Percentiles rank a stretch among this genome's conserved stretches.
phyloP scores from a whole-genome alignment of 1,140 invertebrate species.

The Lamellibrachia luymesi region DNA sequence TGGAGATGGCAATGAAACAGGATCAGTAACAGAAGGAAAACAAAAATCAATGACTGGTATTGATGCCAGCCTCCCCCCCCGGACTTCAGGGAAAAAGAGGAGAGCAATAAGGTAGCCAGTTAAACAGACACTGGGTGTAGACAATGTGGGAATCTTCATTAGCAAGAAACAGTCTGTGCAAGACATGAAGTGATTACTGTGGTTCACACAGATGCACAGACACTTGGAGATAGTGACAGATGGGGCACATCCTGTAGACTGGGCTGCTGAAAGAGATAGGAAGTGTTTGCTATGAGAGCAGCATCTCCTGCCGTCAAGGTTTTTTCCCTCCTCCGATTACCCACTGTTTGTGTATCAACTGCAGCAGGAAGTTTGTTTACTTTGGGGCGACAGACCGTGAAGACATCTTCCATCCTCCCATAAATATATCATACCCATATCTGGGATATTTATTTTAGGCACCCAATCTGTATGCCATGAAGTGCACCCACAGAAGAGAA shows the following conservation, averaged over 20 bases:
- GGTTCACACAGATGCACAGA: background rate
- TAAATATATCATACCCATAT: conserved; percentile 1
- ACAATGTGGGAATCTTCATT: conserved; percentile 1
- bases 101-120: background rate
- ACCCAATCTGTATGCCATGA: background rate
- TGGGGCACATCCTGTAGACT: background rate
- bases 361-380: background rate
- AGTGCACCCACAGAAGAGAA: background rate
- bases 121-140: background rate
- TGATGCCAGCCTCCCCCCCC: no score
- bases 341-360: background rate
- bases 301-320: background rate
- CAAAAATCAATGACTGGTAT: no score
- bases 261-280: background rate
- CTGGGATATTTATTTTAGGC: background rate
- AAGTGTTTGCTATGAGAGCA: background rate
- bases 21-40: no score
- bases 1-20: no score
- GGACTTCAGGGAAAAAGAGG: background rate
- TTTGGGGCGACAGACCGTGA: background rate
- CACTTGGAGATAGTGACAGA: background rate
- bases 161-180: background rate
- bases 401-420: background rate
- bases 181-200: background rate
- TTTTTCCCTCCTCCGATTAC: background rate